Evolutionary conservation across 2,797 vertebrate species (phyloP).

Genomic region (Agapornis canus): DNA sequence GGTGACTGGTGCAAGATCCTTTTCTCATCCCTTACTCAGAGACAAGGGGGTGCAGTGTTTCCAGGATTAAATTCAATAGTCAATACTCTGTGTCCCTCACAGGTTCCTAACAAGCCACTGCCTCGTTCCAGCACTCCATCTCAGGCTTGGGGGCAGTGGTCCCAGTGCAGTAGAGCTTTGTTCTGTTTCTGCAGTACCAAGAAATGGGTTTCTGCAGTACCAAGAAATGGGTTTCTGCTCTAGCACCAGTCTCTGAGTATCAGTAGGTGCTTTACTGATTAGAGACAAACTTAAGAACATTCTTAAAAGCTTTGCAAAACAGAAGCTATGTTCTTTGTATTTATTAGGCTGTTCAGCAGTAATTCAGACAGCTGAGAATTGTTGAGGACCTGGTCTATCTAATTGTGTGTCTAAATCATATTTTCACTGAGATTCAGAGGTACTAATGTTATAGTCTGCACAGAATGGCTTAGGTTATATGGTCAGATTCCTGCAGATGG

Average conservation of each 20-base stretch:
- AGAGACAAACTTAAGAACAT: constrained; percentile 11
- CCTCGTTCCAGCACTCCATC: background rate
- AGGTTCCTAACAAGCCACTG: background rate
- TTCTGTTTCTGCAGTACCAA: background rate
- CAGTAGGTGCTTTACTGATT: constrained; percentile 24
- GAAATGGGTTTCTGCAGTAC: background rate
- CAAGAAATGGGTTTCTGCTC: background rate
- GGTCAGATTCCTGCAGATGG: constrained; percentile 46
- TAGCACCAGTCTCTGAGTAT: background rate
- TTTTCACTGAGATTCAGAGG: background rate
- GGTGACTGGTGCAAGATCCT: background rate
- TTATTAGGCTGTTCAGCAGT: constrained; percentile 27
- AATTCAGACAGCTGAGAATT: constrained; percentile 22
- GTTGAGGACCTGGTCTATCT: constrained; percentile 19
- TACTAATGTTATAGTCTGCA: background rate
- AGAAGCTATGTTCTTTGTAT: background rate
- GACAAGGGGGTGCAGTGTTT: background rate
- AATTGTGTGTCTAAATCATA: constrained; percentile 52
- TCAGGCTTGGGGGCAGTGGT: background rate
- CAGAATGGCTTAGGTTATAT: background rate
- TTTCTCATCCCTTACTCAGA: background rate
- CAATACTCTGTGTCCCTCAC: background rate
- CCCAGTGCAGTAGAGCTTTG: background rate
- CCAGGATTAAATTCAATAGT: background rate
- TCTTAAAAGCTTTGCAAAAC: constrained; percentile 36